Base-by-base conservation (phyloP, 2,797 vertebrate genomes). In the Sebastes baramenuke region DNA sequence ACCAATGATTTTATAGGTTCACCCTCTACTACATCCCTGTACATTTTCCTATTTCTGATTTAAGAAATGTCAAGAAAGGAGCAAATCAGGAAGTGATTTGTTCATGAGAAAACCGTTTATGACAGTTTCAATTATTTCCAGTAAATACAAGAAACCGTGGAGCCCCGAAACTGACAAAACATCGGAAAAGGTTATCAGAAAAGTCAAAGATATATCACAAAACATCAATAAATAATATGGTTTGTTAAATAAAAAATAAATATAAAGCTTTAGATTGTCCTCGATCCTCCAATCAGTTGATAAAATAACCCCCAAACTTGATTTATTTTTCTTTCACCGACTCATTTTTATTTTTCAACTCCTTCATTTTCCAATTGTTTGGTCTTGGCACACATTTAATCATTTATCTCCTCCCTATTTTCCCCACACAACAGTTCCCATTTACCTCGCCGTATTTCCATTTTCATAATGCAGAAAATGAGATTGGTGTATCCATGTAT, bases 131-230 rank as follows among this genome's bases (percentile, higher is more conserved):
- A 24, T 36, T 56, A 12, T 29, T 38, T 79, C 36, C 56, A 59
- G 29, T 27, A 60, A 73, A 80, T 27, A 9, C 10, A 42, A 55
- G 58, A 72, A 18, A 18, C 12, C 24, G 3, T 7, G 14, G 25
- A 36, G n/a, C 29, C 59, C 22, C 1, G 4, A 76, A 79, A 78
- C 36, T 61, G 62, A 67, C 67, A 58, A 70, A 80, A 77, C 30
- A 24, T 4, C 22, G 8, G 4, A 49, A 27, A 72, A 59, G 4
- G 27, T 55, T 29, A 49, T 34, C 38, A 34, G 16, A 65, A 52
- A 24, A 70, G 14, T 30, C n/a, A 59, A 60, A 32, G 20, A 38
- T 27, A 52, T 16, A 29, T 18, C 18, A 49, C 18, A 67, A 62
- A 27, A 20, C 65, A 72, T 60, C 4, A 66, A 34, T 25, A 29